A percentile compares a stretch with the other conserved stretches of the same genome.
Conservation (phyloP, 2,113 vertebrate species). For the Grallaria varia region DNA sequence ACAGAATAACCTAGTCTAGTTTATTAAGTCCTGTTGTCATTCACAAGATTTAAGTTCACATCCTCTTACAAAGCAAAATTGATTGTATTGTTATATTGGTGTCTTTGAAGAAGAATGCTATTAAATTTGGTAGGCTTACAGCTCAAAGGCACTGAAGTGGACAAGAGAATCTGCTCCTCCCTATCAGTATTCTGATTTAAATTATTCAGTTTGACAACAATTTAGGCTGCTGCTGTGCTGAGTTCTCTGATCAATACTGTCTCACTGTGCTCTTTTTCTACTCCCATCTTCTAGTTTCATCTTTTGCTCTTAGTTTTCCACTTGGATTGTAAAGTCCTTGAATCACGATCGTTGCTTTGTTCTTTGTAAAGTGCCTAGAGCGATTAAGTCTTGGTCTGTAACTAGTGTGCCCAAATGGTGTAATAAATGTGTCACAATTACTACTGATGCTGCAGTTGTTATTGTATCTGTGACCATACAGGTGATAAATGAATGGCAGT, state of each 20-base stretch:
- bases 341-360: background rate
- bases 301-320: constrained; percentile 24
- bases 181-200: constrained; percentile 35
- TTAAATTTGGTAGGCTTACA: background rate
- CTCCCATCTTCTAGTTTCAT: constrained; percentile 27
- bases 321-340: constrained; percentile 25
- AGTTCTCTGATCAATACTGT: constrained; percentile 43
- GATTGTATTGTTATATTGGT: background rate
- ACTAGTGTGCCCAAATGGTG: background rate
- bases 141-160: background rate
- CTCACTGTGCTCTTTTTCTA: background rate
- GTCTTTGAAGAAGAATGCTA: background rate
- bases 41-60: background rate
- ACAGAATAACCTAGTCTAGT: background rate
- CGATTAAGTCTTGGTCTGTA: background rate
- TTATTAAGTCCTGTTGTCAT: constrained; percentile 9
- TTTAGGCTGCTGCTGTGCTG: constrained; percentile 33
- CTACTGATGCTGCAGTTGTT: background rate
- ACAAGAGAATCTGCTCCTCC: background rate
- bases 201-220: constrained; percentile 58
- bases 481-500: background rate
- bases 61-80: background rate
- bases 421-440: background rate
- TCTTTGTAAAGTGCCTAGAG: constrained; percentile 2
- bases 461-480: background rate